Base-by-base conservation (phyloP, 2,113 vertebrate genomes). In the Fregetta grallaria region DNA sequence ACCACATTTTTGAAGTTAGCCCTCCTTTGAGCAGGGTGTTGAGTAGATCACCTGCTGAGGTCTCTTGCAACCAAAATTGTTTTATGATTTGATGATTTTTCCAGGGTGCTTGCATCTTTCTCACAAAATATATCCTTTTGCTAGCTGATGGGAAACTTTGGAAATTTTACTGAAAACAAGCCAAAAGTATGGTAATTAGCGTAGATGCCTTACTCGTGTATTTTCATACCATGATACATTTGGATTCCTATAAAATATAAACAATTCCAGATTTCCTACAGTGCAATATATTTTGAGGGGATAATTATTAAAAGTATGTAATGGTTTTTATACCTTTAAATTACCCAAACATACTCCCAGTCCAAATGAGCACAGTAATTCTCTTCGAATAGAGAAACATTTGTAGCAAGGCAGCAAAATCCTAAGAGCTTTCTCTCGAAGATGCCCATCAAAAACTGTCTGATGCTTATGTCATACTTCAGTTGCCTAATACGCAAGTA, bases 261-360 rank as follows among this genome's bases (percentile, higher is more conserved):
- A 40, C 13, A 68, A 50, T 78, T 88, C 12, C 6, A 50, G 22
- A 74, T 81, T 88, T 88, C 20, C 50, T 75, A 10, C 4, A 50
- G 36, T 20, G 11, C 15, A 85, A 38, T 65, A 61, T 1, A n/a
- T 85, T 36, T 18, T 7, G 0, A 7, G 7, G 4, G 3, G 14
- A 36, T 34, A 73, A 70, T 66, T 74, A 61, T 44, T 66, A 47
- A 3, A 71, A 52, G 9, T 1, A 15, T 8, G 3, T 56, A 56
- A 66, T 56, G 14, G 1, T 3, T 76, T 81, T 90, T 38, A 73
- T 77, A 38, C 10, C 9, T 65, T 80, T 77, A 68, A 77, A 61
- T 68, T 65, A 50, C 20, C 14, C 53, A 82, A 70, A 86, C 30
- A 56, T 20, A n/a, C 23, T 49, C 8, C 13, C 8, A 61, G 11